These are phyloP conservation scores for Tympanoctomys barrerae DNA, from an alignment of 2,797 vertebrate species.

Conservation along the genomic window DNA sequence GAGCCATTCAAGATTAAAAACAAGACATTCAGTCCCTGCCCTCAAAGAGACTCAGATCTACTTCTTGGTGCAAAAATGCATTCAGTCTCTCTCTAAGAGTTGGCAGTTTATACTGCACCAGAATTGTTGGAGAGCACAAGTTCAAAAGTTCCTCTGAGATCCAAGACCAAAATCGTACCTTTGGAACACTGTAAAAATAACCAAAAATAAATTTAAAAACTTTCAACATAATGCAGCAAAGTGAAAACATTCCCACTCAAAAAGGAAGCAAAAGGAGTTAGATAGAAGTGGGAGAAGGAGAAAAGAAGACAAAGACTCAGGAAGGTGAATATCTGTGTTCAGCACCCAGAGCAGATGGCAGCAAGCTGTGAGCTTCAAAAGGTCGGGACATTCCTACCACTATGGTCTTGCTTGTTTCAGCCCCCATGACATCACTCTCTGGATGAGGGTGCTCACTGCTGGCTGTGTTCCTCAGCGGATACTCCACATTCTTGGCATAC, in stretches of 20 bases:
- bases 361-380: neutral
- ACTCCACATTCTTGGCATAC: no score
- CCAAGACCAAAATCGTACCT: neutral
- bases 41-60: neutral
- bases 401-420: neutral
- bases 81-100: neutral
- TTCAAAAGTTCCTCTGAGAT: neutral
- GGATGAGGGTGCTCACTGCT: neutral
- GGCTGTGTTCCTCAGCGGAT: neutral
- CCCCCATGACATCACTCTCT: neutral
- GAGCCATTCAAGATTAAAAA: neutral
- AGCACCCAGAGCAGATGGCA: neutral
- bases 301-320: neutral
- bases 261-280: neutral
- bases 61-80: neutral
- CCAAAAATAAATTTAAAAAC: neutral
- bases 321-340: neutral
- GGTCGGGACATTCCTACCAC: neutral
- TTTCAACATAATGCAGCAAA: neutral
- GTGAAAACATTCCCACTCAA: neutral
- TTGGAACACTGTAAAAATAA: neutral
- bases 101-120: neutral
- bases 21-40: no score
- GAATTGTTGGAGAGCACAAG: neutral
- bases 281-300: neutral